A percentile compares a stretch with the other conserved stretches of the same genome.
phyloP scores from a whole-genome alignment of 2,113 vertebrate species.

The Sceloporus tristichus region DNA sequence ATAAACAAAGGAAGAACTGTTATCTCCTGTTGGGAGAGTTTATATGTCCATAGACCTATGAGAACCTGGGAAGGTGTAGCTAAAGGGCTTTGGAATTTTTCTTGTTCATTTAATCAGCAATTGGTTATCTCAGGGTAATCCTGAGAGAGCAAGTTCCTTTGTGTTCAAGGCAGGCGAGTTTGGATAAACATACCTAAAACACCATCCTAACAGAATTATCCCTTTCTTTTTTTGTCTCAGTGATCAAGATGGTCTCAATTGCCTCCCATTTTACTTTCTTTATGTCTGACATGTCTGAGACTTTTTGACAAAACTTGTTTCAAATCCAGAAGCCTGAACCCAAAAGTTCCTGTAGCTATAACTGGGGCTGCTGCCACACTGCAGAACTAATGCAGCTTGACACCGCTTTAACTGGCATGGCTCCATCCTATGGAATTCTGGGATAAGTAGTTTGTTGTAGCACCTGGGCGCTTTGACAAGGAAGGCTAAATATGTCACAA shows the following conservation, averaged over 20 bases:
- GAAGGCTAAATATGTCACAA: too few species aligned
- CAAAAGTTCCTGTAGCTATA: background rate
- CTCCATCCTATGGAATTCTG: too few species aligned
- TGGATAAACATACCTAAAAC: background rate
- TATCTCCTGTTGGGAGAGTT: slow-evolving; percentile 26
- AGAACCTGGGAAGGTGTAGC: background rate
- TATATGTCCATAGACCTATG: slow-evolving; percentile 14
- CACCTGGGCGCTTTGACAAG: too few species aligned
- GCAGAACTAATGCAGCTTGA: too few species aligned
- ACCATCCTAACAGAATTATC: background rate
- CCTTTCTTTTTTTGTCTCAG: background rate
- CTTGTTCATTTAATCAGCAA: background rate
- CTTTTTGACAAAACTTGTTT: slow-evolving; percentile 7
- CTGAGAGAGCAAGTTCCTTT: slow-evolving; percentile 5
- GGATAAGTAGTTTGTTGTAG: too few species aligned
- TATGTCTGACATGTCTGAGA: slow-evolving; percentile 39
- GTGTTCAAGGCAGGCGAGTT: background rate
- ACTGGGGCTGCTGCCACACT: too few species aligned
- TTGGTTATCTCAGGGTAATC: background rate
- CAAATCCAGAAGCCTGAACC: background rate
- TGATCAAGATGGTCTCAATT: background rate
- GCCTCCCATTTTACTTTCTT: slow-evolving; percentile 21
- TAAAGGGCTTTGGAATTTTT: slow-evolving; percentile 14
- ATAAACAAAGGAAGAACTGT: slow-evolving; percentile 27
- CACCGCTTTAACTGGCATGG: too few species aligned